Conservation (phyloP, 2,797 vertebrate genomes). For the Characodon lateralis region DNA sequence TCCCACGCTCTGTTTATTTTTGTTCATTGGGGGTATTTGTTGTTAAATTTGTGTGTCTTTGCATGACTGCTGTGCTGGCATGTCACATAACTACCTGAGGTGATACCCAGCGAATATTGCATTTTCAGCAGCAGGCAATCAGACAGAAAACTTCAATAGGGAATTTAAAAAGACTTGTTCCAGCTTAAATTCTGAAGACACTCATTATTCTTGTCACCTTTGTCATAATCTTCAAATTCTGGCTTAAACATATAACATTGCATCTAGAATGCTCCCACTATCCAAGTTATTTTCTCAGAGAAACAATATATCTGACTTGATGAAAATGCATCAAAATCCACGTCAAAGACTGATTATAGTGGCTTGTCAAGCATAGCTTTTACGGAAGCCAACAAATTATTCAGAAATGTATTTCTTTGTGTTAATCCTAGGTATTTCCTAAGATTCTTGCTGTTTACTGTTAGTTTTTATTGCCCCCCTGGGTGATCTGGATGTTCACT, state of each 20-base stretch:
- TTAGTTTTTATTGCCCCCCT: background rate
- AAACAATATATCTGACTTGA: background rate
- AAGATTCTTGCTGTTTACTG: background rate
- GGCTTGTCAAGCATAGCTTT: background rate
- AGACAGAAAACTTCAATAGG: background rate
- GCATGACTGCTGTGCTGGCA: background rate
- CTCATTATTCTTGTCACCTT: background rate
- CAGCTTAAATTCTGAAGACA: background rate
- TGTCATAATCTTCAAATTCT: too few relatives aligned
- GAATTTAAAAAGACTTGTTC: background rate
- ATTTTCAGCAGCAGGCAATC: background rate
- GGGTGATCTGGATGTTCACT: background rate
- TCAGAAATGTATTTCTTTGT: background rate
- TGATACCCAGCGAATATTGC: background rate
- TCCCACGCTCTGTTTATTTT: background rate
- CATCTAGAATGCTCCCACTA: background rate
- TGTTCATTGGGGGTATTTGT: background rate
- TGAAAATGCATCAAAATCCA: background rate
- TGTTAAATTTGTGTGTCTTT: background rate
- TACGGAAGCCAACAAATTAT: background rate
- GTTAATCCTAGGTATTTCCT: background rate
- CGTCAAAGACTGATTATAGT: background rate
- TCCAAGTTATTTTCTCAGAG: background rate
- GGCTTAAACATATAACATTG: background rate
- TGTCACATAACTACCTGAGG: background rate